Percentiles rank a stretch among this genome's conserved stretches.
phyloP scores from a whole-genome alignment of 1,140 invertebrate species.

The Pseudomyrmex flavicornis region DNA sequence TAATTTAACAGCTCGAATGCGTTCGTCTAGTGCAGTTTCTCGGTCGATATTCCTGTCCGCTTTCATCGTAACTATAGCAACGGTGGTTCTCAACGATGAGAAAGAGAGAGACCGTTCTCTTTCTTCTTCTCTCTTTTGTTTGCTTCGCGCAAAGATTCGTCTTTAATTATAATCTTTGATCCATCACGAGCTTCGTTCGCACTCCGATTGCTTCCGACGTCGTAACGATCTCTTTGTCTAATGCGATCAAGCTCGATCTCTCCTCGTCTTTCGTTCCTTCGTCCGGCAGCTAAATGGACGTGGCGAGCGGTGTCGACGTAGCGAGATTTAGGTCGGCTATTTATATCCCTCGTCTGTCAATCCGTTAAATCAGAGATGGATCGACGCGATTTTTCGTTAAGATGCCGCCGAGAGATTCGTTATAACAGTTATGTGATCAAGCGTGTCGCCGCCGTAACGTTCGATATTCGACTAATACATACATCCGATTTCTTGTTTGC shows the following conservation, averaged over 20 bases:
- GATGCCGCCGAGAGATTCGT: slow-evolving; percentile 37
- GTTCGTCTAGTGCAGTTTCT: slow-evolving; percentile 74
- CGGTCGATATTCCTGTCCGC: slow-evolving; percentile 79
- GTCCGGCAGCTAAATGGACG: slow-evolving; percentile 7
- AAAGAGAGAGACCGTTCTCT: slow-evolving; percentile 60
- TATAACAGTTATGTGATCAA: slow-evolving; percentile 36
- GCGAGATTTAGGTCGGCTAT: slow-evolving; percentile 44
- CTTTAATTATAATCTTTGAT: slow-evolving; percentile 77
- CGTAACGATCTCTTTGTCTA: slow-evolving; percentile 66
- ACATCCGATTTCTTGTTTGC: slow-evolving; percentile 32
- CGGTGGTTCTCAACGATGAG: slow-evolving; percentile 67
- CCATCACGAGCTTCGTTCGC: slow-evolving; percentile 38
- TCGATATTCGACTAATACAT: slow-evolving; percentile 41
- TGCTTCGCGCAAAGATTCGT: slow-evolving; percentile 76
- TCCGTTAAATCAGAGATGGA: slow-evolving; percentile 40
- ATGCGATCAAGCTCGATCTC: slow-evolving; percentile 44
- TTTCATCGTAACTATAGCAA: slow-evolving; percentile 82
- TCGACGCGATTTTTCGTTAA: slow-evolving; percentile 55
- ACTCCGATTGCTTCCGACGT: slow-evolving; percentile 33
- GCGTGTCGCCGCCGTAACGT: slow-evolving; percentile 21
- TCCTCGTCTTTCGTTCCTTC: slow-evolving; percentile 30
- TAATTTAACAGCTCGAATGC: slow-evolving; percentile 68
- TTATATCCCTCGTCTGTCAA: slow-evolving; percentile 46
- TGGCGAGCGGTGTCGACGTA: slow-evolving; percentile 23
- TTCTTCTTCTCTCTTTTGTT: slow-evolving; percentile 50